phyloP scores from a whole-genome alignment of 2,888 invertebrate species.

The Zhengitettix transpicula region DNA sequence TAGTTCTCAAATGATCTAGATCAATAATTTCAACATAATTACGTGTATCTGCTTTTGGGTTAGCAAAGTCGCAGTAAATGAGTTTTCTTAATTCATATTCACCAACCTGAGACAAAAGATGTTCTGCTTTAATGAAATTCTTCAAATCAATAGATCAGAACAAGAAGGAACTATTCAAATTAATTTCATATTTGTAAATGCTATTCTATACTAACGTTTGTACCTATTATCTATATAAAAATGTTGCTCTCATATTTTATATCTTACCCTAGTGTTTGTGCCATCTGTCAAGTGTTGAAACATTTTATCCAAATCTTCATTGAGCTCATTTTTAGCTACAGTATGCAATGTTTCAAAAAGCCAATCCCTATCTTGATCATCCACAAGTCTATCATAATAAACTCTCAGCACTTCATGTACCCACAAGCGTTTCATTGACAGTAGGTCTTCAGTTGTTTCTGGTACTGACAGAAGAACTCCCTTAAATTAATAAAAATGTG shows the following conservation, averaged over 20 bases:
- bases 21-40: conserved; percentile 80
- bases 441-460: conserved; percentile 72
- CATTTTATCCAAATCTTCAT: conserved; percentile 50
- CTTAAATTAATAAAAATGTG: conserved; percentile 23
- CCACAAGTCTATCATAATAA: conserved; percentile 80
- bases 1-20: conserved; percentile 57
- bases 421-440: conserved; percentile 82
- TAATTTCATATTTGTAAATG: too few relatives aligned
- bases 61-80: conserved; percentile 88
- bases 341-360: conserved; percentile 50
- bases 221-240: too few relatives aligned
- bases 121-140: not conserved
- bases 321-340: conserved; percentile 39
- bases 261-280: not conserved
- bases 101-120: conserved; percentile 36
- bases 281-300: conserved; percentile 41
- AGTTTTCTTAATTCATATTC: conserved; percentile 70
- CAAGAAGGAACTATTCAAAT: too few relatives aligned
- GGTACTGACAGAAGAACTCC: conserved; percentile 84
- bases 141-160: too few relatives aligned
- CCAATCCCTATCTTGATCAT: conserved; percentile 69
- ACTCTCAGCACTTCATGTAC: conserved; percentile 89
- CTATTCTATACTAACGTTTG: not conserved
- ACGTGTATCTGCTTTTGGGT: conserved; percentile 78
- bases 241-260: too few relatives aligned